Evolutionary conservation across 2,113 vertebrate genomes (phyloP).

Genomic region (Platichthys flesus): DNA sequence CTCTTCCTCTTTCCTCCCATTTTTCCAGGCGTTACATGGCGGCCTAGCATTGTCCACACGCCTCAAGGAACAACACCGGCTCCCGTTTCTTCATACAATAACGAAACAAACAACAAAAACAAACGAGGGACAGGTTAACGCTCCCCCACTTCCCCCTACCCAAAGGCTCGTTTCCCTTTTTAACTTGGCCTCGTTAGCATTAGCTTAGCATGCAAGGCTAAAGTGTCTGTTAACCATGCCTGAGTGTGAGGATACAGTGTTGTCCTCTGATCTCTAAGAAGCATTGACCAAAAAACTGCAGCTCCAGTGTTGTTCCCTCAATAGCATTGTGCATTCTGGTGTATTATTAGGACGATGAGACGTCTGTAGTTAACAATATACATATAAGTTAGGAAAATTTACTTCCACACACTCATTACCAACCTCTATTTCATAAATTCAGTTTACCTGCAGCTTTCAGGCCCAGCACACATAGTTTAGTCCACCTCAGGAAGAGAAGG

Average conservation of each 20-base stretch:
- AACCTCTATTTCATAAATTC: neutral
- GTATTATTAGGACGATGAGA: too few species aligned
- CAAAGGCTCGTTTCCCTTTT: neutral
- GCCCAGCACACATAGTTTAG: neutral
- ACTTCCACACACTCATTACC: too few species aligned
- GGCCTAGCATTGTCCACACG: slow-evolving; percentile 77
- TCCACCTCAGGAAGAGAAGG: neutral
- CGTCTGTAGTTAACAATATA: too few species aligned
- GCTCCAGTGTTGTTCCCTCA: neutral
- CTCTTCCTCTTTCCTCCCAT: slow-evolving; percentile 65
- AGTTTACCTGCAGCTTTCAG: neutral
- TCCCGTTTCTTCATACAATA: slow-evolving; percentile 16
- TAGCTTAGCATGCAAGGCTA: slow-evolving; percentile 37
- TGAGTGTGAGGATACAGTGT: slow-evolving; percentile 40
- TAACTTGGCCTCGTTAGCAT: slow-evolving; percentile 3
- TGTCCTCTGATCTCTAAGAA: slow-evolving; percentile 17
- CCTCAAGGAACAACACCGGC: slow-evolving; percentile 29
- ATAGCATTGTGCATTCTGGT: neutral
- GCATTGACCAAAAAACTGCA: neutral
- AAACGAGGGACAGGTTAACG: neutral
- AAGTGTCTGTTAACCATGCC: slow-evolving; percentile 34
- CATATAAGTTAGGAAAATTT: too few species aligned
- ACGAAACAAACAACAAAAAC: neutral
- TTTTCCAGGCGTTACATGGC: slow-evolving; percentile 73
- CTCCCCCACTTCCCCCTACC: neutral